These are phyloP conservation scores for Orchesella cincta DNA, from an alignment of 1,140 invertebrate genomes.

Conservation along the genomic window DNA sequence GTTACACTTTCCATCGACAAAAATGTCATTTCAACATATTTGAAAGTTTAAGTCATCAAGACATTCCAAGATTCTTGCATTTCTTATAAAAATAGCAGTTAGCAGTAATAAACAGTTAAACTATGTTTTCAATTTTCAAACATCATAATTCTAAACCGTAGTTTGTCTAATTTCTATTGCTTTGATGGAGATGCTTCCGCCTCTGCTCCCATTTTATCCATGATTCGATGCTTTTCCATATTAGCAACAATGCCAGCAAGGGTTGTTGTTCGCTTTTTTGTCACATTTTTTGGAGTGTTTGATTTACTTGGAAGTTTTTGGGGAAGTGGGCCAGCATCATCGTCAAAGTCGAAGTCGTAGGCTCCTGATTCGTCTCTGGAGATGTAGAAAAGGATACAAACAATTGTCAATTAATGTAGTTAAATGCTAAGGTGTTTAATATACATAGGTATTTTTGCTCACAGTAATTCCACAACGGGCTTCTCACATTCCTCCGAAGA, in stretches of 20 bases:
- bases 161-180: no score
- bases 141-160: no score
- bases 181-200: conserved; percentile 60
- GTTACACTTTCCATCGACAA: no score
- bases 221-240: conserved; percentile 68
- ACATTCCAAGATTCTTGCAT: no score
- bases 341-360: conserved; percentile 69
- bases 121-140: no score
- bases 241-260: conserved; percentile 73
- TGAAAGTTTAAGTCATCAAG: no score
- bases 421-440: neutral
- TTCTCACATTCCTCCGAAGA: neutral
- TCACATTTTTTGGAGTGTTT: conserved; percentile 67
- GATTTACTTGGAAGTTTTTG: conserved; percentile 62
- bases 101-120: no score
- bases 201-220: conserved; percentile 65
- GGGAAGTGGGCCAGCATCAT: conserved; percentile 11
- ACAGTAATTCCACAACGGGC: neutral
- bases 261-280: conserved; percentile 74
- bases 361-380: conserved; percentile 61
- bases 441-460: no score
- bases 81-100: no score
- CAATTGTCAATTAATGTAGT: neutral
- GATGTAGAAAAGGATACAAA: conserved; percentile 18
- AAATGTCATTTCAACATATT: no score